A percentile compares a stretch with the other conserved stretches of the same genome.
Evolutionary conservation across 2,888 invertebrate genomes (phyloP).

Genomic region (Leptopilina myrica): DNA sequence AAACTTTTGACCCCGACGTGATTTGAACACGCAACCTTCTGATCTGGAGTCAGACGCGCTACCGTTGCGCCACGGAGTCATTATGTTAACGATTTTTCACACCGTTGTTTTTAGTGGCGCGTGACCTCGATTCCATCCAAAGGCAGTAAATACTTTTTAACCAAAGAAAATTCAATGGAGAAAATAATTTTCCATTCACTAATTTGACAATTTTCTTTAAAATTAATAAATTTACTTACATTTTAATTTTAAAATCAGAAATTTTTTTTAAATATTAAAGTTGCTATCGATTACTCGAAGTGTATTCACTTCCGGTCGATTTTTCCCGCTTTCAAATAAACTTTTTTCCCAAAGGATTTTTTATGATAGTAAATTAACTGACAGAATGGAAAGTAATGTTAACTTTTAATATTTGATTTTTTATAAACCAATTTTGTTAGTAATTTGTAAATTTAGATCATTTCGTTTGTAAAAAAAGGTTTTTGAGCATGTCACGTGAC

Average conservation of each 20-base stretch:
- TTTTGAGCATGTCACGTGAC: neutral
- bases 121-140: neutral
- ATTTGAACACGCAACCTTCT: conserved; percentile 99
- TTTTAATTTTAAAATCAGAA: no score
- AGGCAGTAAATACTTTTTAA: neutral
- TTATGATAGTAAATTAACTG: no score
- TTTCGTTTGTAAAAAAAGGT: neutral
- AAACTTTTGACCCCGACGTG: conserved; percentile 89
- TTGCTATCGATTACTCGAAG: conserved; percentile 7
- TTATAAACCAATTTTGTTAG: neutral
- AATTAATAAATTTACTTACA: no score
- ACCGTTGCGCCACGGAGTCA: conserved; percentile 97
- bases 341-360: no score
- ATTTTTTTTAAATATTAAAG: no score
- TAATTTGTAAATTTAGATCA: neutral
- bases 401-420: no score
- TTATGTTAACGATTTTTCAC: neutral
- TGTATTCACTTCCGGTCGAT: conserved; percentile 23
- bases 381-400: no score
- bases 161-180: neutral
- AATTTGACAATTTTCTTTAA: no score
- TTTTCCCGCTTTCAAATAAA: neutral
- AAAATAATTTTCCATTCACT: neutral
- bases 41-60: conserved; percentile 99
- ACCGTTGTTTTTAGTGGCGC: neutral